Percentiles rank a stretch among this genome's conserved stretches.
Conservation (phyloP, 92 coral and sea anemone species). For the Palythoa grandiflora region DNA sequence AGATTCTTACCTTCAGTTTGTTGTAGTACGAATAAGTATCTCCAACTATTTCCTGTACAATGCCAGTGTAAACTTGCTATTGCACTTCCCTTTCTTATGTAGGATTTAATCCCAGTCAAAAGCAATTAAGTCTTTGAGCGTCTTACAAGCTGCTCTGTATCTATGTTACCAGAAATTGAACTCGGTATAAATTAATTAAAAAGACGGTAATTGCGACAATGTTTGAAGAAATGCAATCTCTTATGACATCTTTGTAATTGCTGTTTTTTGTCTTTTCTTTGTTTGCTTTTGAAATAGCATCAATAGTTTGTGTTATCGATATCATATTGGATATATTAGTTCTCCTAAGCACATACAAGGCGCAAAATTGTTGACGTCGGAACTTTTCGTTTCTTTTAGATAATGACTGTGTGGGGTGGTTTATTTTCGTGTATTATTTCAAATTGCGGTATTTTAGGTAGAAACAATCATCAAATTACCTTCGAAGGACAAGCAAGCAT, state of each 20-base stretch:
- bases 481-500: background rate
- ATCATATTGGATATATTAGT: conserved; percentile 39
- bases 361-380: background rate
- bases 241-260: conserved; percentile 34
- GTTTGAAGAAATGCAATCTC: conserved; percentile 33
- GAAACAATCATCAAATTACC: conserved; percentile 4
- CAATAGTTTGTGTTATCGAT: conserved; percentile 35
- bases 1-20: no score
- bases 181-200: conserved; percentile 36
- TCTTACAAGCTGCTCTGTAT: background rate
- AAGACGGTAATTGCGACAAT: conserved; percentile 34
- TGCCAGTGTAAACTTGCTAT: background rate
- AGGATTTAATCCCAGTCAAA: background rate
- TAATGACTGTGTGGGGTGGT: conserved; percentile 4
- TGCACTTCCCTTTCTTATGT: background rate
- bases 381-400: background rate
- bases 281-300: conserved; percentile 45
- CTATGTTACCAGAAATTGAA: conserved; percentile 11
- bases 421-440: background rate
- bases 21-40: no score
- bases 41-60: background rate
- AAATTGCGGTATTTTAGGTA: conserved; percentile 1
- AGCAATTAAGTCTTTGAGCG: conserved; percentile 22
- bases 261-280: conserved; percentile 19
- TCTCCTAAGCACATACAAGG: background rate